These are phyloP conservation scores for Helicoverpa assulta DNA, from an alignment of 2,888 invertebrate genomes.

Conservation along the genomic window DNA sequence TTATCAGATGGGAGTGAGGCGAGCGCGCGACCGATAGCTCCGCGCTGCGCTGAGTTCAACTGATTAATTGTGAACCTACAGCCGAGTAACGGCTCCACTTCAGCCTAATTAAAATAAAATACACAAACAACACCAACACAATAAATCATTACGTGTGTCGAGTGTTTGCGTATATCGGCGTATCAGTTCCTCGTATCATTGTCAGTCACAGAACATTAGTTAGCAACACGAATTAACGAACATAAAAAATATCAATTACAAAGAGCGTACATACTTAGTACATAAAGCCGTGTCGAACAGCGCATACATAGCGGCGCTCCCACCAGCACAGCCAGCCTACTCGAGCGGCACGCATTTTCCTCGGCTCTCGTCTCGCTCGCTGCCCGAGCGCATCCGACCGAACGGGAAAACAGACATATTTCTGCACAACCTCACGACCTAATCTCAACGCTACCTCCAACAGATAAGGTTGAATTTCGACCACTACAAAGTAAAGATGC, in stretches of 20 bases:
- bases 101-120: conserved; percentile 51
- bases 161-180: conserved; percentile 20
- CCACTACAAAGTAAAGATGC: conserved; percentile 69
- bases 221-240: conserved; percentile 76
- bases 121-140: conserved; percentile 25
- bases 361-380: conserved; percentile 82
- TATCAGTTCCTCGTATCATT: conserved; percentile 52
- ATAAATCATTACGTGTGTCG: conserved; percentile 22
- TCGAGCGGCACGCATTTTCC: conserved; percentile 76
- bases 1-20: conserved; percentile 54
- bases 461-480: conserved; percentile 61
- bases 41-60: conserved; percentile 18
- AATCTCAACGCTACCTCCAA: conserved; percentile 40
- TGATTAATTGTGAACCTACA: conserved; percentile 46
- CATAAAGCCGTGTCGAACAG: conserved; percentile 47
- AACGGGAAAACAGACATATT: conserved; percentile 86
- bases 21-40: conserved; percentile 35
- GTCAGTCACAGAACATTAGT: conserved; percentile 58
- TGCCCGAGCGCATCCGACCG: conserved; percentile 87
- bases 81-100: conserved; percentile 27
- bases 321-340: conserved; percentile 65
- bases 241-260: conserved; percentile 85
- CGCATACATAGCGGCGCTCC: conserved; percentile 48
- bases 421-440: conserved; percentile 37
- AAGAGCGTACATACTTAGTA: conserved; percentile 65